Conservation (phyloP, 92 coral and sea anemone species). For the Porites cylindrica region DNA sequence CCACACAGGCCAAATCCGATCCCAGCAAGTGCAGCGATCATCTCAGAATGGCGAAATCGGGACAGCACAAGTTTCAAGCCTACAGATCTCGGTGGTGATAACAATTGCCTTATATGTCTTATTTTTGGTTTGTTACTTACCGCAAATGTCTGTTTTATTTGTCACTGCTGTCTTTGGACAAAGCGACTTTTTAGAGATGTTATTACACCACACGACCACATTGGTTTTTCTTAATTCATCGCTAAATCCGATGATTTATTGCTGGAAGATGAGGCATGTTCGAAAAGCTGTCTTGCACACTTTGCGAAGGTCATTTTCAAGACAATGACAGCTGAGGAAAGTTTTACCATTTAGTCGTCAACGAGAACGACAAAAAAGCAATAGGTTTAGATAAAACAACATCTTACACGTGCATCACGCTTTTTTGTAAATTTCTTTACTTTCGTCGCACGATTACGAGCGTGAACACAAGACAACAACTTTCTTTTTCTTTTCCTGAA, state of each 20-base stretch:
- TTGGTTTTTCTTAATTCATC: background rate
- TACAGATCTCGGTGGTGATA: background rate
- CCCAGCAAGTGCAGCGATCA: background rate
- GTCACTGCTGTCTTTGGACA: background rate
- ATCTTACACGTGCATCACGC: too few relatives aligned
- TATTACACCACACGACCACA: background rate
- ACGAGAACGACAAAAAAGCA: too few relatives aligned
- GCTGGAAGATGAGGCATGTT: slow-evolving; percentile 12
- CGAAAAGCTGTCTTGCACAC: background rate
- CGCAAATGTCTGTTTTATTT: background rate
- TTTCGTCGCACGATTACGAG: too few relatives aligned
- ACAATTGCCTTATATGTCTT: slow-evolving; percentile 2
- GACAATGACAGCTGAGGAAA: background rate
- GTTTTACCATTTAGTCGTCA: too few relatives aligned
- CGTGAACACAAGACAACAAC: too few relatives aligned
- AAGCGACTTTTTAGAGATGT: background rate
- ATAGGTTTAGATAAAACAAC: too few relatives aligned
- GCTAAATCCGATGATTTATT: slow-evolving; percentile 7
- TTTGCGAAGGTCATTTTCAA: background rate
- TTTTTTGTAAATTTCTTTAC: too few relatives aligned
- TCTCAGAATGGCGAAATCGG: background rate
- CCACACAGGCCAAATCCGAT: background rate
- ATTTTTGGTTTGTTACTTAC: slow-evolving; percentile 15
- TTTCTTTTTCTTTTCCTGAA: too few relatives aligned
- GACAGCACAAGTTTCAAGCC: background rate